Evolutionary conservation across 1,140 invertebrate species (phyloP).

Genomic region (Aphaenogaster floridana): DNA sequence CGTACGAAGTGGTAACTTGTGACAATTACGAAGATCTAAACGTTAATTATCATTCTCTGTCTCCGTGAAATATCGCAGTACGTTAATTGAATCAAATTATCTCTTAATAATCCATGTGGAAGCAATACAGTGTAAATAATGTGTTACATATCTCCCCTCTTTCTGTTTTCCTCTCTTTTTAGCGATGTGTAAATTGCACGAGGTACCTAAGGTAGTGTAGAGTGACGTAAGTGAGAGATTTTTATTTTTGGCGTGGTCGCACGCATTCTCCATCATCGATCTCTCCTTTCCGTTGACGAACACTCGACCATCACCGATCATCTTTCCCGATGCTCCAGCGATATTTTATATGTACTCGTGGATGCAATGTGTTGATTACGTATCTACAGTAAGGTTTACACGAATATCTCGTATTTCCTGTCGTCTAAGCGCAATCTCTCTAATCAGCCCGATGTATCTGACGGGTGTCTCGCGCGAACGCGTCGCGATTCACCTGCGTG

Average conservation of each 20-base stretch:
- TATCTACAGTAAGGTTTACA: slow-evolving; percentile 58
- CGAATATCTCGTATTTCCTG: slow-evolving; percentile 34
- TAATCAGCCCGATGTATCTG: neutral
- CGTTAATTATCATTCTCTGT: slow-evolving; percentile 66
- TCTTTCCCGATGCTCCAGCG: neutral
- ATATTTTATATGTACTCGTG: neutral
- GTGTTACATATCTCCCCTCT: slow-evolving; percentile 63
- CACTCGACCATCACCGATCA: neutral
- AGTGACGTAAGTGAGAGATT: slow-evolving; percentile 48
- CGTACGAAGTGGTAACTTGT: slow-evolving; percentile 71
- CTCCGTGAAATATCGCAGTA: slow-evolving; percentile 61
- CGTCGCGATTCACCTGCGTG: slow-evolving; percentile 20
- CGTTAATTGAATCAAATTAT: slow-evolving; percentile 67
- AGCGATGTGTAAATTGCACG: slow-evolving; percentile 63
- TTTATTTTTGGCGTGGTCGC: slow-evolving; percentile 54
- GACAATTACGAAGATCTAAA: slow-evolving; percentile 69
- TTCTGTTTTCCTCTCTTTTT: slow-evolving; percentile 20
- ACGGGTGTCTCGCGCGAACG: slow-evolving; percentile 13
- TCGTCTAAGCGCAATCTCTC: slow-evolving; percentile 45
- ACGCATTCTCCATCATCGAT: slow-evolving; percentile 24
- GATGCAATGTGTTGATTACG: slow-evolving; percentile 48
- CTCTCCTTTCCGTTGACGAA: slow-evolving; percentile 1
- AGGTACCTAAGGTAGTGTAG: slow-evolving; percentile 46
- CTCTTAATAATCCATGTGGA: slow-evolving; percentile 72
- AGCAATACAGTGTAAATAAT: slow-evolving; percentile 75